Evolutionary conservation across 2,797 vertebrate genomes (phyloP).

Genomic region (Falco peregrinus): DNA sequence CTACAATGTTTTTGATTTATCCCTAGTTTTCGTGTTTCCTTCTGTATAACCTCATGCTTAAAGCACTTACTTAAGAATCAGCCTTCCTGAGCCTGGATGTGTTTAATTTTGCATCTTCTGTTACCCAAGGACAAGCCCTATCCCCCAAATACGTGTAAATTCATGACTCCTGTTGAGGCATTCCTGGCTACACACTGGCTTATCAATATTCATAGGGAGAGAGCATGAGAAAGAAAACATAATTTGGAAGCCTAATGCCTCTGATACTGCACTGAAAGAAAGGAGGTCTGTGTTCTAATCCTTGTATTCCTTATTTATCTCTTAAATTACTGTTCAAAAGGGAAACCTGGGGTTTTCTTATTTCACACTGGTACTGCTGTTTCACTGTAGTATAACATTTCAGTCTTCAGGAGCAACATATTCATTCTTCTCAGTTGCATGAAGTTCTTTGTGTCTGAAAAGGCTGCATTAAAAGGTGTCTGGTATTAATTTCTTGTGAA

Average conservation of each 20-base stretch:
- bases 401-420: neutral
- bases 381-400: neutral
- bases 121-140: neutral
- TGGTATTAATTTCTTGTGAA: neutral
- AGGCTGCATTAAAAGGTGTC: neutral
- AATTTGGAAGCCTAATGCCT: constrained; percentile 36
- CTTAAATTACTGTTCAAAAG: constrained; percentile 45
- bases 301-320: constrained; percentile 51
- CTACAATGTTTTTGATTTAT: constrained; percentile 26
- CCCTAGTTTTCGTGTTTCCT: neutral
- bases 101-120: neutral
- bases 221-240: constrained; percentile 28
- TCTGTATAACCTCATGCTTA: neutral
- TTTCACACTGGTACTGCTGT: neutral
- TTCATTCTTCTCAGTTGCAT: neutral
- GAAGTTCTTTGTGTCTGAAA: neutral
- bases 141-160: neutral
- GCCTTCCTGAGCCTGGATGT: neutral
- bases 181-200: constrained; percentile 8
- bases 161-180: neutral
- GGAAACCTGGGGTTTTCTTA: constrained; percentile 21
- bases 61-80: neutral
- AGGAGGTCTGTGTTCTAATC: constrained; percentile 35
- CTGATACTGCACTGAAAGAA: neutral
- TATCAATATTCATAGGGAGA: constrained; percentile 50